These are phyloP conservation scores for Parazoanthus darwini DNA, from an alignment of 92 coral and sea anemone species.

Conservation along the genomic window DNA sequence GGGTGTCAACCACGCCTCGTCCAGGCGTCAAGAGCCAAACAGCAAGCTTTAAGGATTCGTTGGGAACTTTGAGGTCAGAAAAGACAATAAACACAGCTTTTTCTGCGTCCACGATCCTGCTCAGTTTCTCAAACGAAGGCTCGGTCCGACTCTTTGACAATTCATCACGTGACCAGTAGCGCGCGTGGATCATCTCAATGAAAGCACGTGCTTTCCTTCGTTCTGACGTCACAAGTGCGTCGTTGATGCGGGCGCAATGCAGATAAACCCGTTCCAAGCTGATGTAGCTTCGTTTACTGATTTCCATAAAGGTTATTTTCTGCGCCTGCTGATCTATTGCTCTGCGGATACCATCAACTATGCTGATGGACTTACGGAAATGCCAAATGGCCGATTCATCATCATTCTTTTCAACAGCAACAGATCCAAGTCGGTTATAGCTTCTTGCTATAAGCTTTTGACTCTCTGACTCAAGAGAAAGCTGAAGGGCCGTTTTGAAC, in stretches of 20 bases:
- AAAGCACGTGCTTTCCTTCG: slow-evolving; percentile 37
- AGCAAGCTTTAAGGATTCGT: not conserved
- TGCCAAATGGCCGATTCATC: slow-evolving; percentile 17
- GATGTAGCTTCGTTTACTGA: not conserved
- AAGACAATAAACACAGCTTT: slow-evolving; percentile 23
- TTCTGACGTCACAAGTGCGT: slow-evolving; percentile 34
- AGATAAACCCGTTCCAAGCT: slow-evolving; percentile 13
- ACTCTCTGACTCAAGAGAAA: slow-evolving; percentile 22
- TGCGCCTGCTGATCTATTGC: slow-evolving; percentile 16
- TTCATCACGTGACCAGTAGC: not conserved
- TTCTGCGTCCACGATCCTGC: not conserved
- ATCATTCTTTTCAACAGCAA: not conserved
- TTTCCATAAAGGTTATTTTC: slow-evolving; percentile 19
- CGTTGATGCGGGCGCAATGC: not conserved
- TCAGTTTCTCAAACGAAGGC: slow-evolving; percentile 7
- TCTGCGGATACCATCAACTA: slow-evolving; percentile 6
- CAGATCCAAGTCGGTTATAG: slow-evolving; percentile 22
- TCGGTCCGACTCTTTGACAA: not conserved
- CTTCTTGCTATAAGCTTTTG: slow-evolving; percentile 3
- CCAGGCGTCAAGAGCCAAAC: slow-evolving; percentile 20
- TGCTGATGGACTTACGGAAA: not conserved
- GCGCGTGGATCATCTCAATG: slow-evolving; percentile 22
- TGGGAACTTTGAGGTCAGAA: not conserved
- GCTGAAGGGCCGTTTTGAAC: slow-evolving; percentile 1
- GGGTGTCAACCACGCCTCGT: not conserved